These are phyloP conservation scores for Holcopasites calliopsidis DNA, from an alignment of 1,140 invertebrate species.

Conservation along the genomic window DNA sequence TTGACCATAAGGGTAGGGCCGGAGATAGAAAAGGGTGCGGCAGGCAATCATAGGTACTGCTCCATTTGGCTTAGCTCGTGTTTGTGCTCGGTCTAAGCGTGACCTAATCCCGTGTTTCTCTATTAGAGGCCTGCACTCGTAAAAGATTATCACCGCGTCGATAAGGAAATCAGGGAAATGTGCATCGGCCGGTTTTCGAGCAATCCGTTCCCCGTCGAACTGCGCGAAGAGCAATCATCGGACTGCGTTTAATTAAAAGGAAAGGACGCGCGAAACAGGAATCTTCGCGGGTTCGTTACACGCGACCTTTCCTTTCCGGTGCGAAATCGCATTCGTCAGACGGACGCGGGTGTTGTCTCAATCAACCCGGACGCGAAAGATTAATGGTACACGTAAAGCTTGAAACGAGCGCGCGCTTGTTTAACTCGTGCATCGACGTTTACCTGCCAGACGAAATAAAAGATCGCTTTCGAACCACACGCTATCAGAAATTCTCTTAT, in stretches of 20 bases:
- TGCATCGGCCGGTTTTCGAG: not conserved
- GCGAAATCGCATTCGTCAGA: not conserved
- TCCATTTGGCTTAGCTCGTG: conserved; percentile 66
- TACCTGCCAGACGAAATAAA: conserved; percentile 26
- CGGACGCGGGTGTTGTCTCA: not conserved
- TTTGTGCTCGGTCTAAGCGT: conserved; percentile 62
- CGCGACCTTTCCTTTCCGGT: not conserved
- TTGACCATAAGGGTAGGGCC: conserved; percentile 64
- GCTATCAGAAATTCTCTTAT: not conserved
- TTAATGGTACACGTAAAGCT: conserved; percentile 4
- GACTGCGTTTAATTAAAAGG: too few species aligned
- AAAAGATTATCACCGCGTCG: conserved; percentile 28
- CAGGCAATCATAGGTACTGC: conserved; percentile 61
- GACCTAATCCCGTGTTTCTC: conserved; percentile 60
- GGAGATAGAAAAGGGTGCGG: conserved; percentile 62
- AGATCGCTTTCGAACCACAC: not conserved
- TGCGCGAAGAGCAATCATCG: too few species aligned
- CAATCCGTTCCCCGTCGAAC: not conserved
- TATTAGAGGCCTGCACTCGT: conserved; percentile 41
- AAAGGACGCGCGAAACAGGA: too few species aligned
- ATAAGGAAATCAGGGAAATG: conserved; percentile 28
- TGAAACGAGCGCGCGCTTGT: not conserved
- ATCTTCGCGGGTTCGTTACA: too few species aligned
- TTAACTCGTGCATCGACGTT: conserved; percentile 38
- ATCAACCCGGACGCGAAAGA: not conserved